Evolutionary conservation across 2,113 vertebrate species (phyloP), one percentile per base, ranked within the genome.

Genomic region (Phodopus roborovskii): DNA sequence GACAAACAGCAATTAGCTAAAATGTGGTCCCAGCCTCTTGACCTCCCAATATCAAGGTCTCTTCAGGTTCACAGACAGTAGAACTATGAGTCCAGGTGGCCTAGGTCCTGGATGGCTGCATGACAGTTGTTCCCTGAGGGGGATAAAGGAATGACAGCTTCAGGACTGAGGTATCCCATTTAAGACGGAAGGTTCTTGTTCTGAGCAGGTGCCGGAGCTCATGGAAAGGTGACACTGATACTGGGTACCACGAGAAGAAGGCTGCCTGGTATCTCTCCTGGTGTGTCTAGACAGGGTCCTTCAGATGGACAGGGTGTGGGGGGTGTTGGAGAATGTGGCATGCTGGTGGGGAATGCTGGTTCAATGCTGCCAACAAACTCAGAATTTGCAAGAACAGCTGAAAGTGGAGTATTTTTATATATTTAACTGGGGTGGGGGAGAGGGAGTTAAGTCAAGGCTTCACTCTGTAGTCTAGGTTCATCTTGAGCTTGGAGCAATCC

Each of bases 31-130:
- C 22, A 4, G 17, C 17, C 58, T 36, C 4, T 17, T 17, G 71
- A 20, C 62, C 30, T 85, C 64, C 64, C 7, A 11, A 8, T 15
- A 9, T 28, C 39, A 36, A 12, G 7, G 45, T 33, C 24, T 60
- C 7, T 42, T 58, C 13, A 17, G 1, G 13, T 4, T 7, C 33
- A 11, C 7, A 9, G 50, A 16, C 0, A 36, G n/a, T 36, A 5
- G 33, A 33, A 5, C 62, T n/a, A 15, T 0, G 26, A 28, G 16
- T 56, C 75, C 20, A 39, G 19, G 9, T n/a, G 36, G 15, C 45
- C 36, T 1, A 8, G n/a, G n/a, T 39, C 19, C 77, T 24, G 26
- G 16, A 4, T 0, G 68, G n/a, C 7, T 12, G 19, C 33, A 17
- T 36, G 62, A 16, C 4, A 15, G 70, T 0, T 8, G 9, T 45